phyloP scores from a whole-genome alignment of 2,888 invertebrate genomes.

The Pachydiplax longipennis region DNA sequence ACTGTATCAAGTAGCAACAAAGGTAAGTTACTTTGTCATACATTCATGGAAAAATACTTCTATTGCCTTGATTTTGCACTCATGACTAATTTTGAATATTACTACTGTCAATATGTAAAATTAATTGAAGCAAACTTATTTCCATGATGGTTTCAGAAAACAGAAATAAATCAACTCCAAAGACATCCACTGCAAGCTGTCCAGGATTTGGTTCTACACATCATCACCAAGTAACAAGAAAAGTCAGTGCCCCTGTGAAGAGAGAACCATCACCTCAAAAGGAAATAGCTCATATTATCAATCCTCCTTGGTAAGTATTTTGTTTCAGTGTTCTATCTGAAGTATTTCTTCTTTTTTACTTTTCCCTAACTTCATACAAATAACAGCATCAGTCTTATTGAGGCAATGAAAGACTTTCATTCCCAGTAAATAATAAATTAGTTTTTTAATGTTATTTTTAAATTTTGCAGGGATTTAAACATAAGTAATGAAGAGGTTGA shows the following conservation, averaged over 20 bases:
- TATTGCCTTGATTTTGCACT: no score
- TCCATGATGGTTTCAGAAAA: neutral
- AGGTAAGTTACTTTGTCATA: neutral
- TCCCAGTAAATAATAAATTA: neutral
- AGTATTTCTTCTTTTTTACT: neutral
- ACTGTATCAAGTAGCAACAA: neutral
- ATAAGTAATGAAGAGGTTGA: neutral
- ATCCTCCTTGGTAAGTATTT: neutral
- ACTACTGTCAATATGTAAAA: no score
- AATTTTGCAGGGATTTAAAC: neutral
- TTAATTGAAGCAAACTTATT: no score
- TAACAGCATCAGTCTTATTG: neutral
- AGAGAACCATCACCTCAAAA: neutral
- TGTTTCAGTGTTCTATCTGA: neutral
- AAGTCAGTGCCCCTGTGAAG: neutral
- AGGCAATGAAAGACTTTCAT: neutral
- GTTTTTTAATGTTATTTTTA: neutral
- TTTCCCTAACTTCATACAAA: neutral
- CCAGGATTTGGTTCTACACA: neutral
- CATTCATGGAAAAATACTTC: no score
- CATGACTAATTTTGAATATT: neutral
- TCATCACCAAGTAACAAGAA: neutral
- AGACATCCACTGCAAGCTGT: neutral
- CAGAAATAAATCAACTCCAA: neutral
- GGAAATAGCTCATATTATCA: conserved; percentile 5